Evolutionary conservation across 2,888 invertebrate genomes (phyloP), one percentile per base, ranked within the genome.

Genomic region (Horisme vitalbata): DNA sequence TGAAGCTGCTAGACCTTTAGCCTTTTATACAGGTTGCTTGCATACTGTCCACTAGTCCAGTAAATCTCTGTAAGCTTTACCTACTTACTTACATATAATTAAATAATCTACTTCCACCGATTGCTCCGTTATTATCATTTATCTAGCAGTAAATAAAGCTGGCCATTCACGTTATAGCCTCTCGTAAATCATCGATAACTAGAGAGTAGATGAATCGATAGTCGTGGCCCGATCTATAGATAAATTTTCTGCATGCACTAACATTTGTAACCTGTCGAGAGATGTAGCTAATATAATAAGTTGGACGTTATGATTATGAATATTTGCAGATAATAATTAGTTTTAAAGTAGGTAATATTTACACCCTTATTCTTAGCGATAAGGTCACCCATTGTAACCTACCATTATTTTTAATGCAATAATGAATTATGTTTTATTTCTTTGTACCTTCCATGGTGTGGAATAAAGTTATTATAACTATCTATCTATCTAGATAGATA

Each of bases 141-240:
- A 33, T 33, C 32, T 33, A 12, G n/a, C 20, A 20, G 28, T 20
- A 28, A 26, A 32, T 32, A 33, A 33, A 9, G 24, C 7, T n/a
- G 30, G 23, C 14, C 3, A 15, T 32, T 32, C 31, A 32, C 14
- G 23, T 13, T 33, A 20, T 32, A 24, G 15, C 32, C 32, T 6
- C 41, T 41, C 33, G 26, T 27, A 33, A 26, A 41, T 41, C 12
- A 33, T 41, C 33, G 41, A 41, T 41, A 32, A 31, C 39, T 24
- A 24, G 38, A 36, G 27, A 26, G 30, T 31, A 39, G 23, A 39
- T 27, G 15, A 26, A 33, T 41, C 20, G 33, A 33, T 41, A 33
- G 26, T 20, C 31, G 23, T 14, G 4, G 15, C 9, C 6, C 7
- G 28, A 27, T 37, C 11, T 24, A 24, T 32, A 18, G 32, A 41